Conservation (phyloP, 2,888 invertebrate species). For the Cephus sareptanus region DNA sequence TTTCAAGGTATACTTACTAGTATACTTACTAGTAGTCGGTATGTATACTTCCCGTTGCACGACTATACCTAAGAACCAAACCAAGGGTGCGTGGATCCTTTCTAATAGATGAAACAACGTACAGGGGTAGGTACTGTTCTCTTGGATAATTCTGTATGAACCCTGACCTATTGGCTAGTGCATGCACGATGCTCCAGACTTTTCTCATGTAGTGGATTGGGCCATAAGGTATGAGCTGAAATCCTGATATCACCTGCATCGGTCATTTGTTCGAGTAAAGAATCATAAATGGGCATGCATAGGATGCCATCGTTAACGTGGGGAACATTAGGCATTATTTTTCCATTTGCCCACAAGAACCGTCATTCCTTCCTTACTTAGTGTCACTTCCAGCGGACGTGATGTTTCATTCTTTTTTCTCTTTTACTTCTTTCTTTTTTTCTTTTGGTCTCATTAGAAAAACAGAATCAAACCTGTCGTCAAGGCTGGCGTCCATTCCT, state of each 20-base stretch:
- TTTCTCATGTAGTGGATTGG: not conserved
- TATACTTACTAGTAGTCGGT: not conserved
- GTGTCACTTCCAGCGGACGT: not conserved
- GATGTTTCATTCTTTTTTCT: conserved; percentile 20
- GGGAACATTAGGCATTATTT: not conserved
- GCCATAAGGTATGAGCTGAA: not conserved
- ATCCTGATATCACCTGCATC: not conserved
- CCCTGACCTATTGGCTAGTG: not conserved
- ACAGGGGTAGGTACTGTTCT: not conserved
- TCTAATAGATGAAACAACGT: not conserved
- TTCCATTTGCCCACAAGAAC: not conserved
- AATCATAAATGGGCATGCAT: not conserved
- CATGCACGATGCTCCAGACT: not conserved
- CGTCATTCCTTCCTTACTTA: not conserved
- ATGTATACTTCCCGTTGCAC: not conserved
- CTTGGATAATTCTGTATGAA: not conserved
- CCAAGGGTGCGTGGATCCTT: not conserved
- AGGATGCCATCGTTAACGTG: not conserved
- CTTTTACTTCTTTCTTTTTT: conserved; percentile 16
- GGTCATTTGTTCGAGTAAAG: not conserved
- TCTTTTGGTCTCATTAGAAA: conserved; percentile 18
- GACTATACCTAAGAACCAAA: not conserved
- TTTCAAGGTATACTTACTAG: not conserved
- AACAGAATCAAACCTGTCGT: conserved; percentile 82
- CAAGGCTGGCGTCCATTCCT: conserved; percentile 96